Base-by-base conservation (phyloP, 2,113 vertebrate species). In the Oenanthe melanoleuca region DNA sequence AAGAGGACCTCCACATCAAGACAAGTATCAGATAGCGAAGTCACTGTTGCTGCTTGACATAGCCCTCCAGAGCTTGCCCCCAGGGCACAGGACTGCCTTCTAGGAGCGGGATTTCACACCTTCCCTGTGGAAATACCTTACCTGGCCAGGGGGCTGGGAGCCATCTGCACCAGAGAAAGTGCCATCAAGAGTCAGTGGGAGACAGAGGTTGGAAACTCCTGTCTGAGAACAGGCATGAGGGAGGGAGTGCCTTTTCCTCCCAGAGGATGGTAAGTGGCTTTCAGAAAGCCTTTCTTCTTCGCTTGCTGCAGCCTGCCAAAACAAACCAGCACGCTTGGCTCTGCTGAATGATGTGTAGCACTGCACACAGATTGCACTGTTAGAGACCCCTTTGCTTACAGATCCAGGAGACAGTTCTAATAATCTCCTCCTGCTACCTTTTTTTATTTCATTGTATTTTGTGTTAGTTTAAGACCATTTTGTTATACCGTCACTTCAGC, bases 251-350 rank as follows among this genome's bases (percentile, higher is more conserved):
- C 89, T 88, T 85, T 95, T 88, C 59, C 67, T 91, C 92, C 60
- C 80, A 21, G 50, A 88, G 82, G 71, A 95, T 93, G 96, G 95
- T 97, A 97, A 96, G 96, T 96, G 96, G 92, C 79, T 96, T 88
- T 95, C 93, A 88, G 94, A 83, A 91, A 80, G 87, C 75, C 91
- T 95, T 95, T 89, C 88, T 94, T 87, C 55, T 93, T 94, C 85
- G 37, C 47, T 72, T 18, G 3, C 86, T 85, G 59, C 57, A 87
- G 89, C 84, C 91, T 97, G 93, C 81, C 67, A 42, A 73, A 92
- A 70, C 49, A 75, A 83, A 49, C 38, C 75, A 77, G 92, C 92
- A 83, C 80, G 85, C 75, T 92, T 93, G 74, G 42, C 79, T 90
- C 74, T 70, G 75, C 88, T 49, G 79, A 83, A 74, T 52, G 59